These are phyloP conservation scores for Pseudochromis fuscus DNA, from an alignment of 2,797 vertebrate species.

Conservation along the genomic window DNA sequence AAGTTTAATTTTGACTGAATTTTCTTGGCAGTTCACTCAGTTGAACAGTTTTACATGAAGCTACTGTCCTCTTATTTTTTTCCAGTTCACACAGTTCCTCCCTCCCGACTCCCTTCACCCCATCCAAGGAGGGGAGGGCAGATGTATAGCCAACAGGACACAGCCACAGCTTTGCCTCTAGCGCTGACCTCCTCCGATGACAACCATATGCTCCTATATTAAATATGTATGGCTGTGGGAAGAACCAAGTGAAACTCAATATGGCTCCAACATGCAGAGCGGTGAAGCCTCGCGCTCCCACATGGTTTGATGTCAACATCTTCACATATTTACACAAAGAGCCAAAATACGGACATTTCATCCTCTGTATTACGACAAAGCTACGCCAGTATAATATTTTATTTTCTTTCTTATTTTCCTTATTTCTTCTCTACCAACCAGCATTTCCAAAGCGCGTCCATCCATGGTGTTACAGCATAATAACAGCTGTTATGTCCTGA, in stretches of 20 bases:
- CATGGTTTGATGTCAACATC: slow-evolving; percentile 25
- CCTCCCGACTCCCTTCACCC: neutral
- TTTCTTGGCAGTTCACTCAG: neutral
- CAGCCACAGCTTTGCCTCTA: slow-evolving; percentile 53
- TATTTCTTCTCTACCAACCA: neutral
- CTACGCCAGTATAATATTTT: too few relatives aligned
- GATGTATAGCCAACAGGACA: slow-evolving; percentile 66
- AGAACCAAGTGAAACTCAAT: slow-evolving; percentile 48
- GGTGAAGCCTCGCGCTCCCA: slow-evolving; percentile 10
- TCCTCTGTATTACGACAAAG: neutral
- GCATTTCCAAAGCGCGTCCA: neutral
- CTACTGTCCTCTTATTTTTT: neutral
- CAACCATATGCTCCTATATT: slow-evolving; percentile 76
- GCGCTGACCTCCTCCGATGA: slow-evolving; percentile 70
- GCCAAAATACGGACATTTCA: neutral
- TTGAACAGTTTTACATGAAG: neutral
- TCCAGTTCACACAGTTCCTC: too few relatives aligned
- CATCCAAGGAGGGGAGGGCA: slow-evolving; percentile 39
- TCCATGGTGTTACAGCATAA: neutral
- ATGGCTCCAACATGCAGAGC: slow-evolving; percentile 19
- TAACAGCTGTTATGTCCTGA: slow-evolving; percentile 14
- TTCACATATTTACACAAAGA: slow-evolving; percentile 4
- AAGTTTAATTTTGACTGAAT: neutral
- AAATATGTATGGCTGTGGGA: slow-evolving; percentile 68
- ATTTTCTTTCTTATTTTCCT: neutral